Conservation (phyloP, 2,797 vertebrate genomes). For the Parauchenoglanis ngamensis region DNA sequence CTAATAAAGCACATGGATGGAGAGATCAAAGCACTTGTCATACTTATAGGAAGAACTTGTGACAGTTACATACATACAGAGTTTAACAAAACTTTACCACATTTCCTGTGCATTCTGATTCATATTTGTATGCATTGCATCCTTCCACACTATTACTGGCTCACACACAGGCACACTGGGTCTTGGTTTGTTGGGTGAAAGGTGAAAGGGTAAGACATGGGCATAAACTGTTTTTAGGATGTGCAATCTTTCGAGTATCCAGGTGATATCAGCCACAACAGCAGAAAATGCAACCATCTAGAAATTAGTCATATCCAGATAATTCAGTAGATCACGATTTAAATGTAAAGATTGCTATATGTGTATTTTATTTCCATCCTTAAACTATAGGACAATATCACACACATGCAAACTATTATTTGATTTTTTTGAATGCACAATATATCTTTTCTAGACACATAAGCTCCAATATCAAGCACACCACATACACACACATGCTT, state of each 20-base stretch:
- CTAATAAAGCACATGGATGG: background rate
- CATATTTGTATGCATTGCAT: background rate
- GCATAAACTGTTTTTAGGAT: background rate
- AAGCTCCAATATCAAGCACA: background rate
- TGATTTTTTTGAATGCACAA: background rate
- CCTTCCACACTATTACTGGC: background rate
- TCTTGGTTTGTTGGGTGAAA: background rate
- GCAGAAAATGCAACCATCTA: background rate
- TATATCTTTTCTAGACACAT: background rate
- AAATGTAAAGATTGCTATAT: background rate
- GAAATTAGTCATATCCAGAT: background rate
- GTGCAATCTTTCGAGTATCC: background rate
- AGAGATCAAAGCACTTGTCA: background rate
- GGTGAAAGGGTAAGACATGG: background rate
- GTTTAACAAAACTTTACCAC: background rate
- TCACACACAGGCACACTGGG: background rate
- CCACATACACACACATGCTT: constrained; percentile 3
- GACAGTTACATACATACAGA: background rate
- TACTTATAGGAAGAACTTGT: background rate
- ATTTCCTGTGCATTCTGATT: background rate
- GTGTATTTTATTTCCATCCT: background rate
- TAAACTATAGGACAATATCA: background rate
- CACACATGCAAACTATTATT: background rate
- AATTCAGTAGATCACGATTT: background rate
- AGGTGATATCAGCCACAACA: background rate